Evolutionary conservation across 2,113 vertebrate species (phyloP), one percentile per base, ranked within the genome.

Genomic region (Panthera tigris): DNA sequence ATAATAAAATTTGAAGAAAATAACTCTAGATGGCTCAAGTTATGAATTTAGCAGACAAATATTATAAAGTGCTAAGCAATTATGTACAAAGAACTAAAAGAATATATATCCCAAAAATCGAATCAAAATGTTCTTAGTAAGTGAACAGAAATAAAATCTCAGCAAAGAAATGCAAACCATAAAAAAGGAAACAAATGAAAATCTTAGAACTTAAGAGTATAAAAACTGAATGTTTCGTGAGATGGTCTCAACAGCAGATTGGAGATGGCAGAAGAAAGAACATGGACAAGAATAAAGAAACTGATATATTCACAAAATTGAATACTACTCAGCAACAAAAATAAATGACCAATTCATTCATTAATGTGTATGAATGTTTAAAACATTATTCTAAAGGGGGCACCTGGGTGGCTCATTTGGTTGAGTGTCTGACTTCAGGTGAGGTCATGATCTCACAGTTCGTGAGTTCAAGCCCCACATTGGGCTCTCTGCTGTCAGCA

Each of bases 51-150:
- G 57, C 16, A 85, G 57, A 78, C 31, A 88, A 93, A 52, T 83
- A 74, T 68, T 91, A 85, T 55, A 82, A 96, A 93, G 18, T 29
- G 48, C 29, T 88, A 18, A 52, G 63, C 31, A 88, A 96, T 88
- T 66, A 19, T 21, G 3, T 39, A 27, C 29, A 65, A 76, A 63
- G 10, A 82, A 33, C 25, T 48, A 78, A 95, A 61, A 5, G 33
- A 83, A 97, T 81, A 74, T 36, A 29, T 1, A 3, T 69, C 73
- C 74, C 41, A 52, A 68, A 27, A 27, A 87, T 39, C 41, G 11
- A 95, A 92, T 10, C 36, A 94, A 89, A 41, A 87, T 29, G 4
- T 63, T 95, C 12, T 84, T 57, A 41, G 80, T 88, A 92, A 81
- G 10, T 45, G 19, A 79, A 55, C 21, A 83, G 55, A 95, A 94